A percentile compares a stretch with the other conserved stretches of the same genome.
Conservation (phyloP, 2,113 vertebrate species). For the Plecotus auritus region DNA sequence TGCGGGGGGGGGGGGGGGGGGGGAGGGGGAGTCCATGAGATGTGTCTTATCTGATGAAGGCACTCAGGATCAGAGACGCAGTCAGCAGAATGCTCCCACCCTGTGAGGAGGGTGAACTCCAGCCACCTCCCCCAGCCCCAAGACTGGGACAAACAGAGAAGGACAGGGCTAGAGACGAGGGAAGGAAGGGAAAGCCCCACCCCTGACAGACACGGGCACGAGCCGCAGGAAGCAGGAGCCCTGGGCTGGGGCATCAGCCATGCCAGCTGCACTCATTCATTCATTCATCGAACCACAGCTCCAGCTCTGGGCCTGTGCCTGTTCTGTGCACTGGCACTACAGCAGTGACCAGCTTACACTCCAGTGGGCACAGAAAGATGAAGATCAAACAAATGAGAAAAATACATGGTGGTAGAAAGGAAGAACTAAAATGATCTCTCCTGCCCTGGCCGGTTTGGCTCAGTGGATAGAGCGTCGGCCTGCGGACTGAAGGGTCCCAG, state of each 20-base stretch:
- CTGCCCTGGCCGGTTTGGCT: too few relatives aligned
- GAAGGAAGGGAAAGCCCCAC: not conserved
- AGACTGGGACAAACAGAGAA: not conserved
- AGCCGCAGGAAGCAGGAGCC: too few relatives aligned
- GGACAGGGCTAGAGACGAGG: not conserved
- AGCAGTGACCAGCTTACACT: not conserved
- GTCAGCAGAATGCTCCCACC: not conserved
- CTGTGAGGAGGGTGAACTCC: not conserved
- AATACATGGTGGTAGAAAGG: not conserved
- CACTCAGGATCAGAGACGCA: not conserved
- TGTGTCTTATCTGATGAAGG: not conserved
- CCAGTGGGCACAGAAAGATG: not conserved
- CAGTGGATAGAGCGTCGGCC: too few relatives aligned
- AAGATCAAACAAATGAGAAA: not conserved
- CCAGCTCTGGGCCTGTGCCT: not conserved
- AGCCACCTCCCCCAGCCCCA: not conserved
- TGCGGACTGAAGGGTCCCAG: too few relatives aligned
- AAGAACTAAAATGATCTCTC: not conserved
- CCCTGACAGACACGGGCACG: rapidly evolving
- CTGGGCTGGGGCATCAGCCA: not conserved
- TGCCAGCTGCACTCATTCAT: not conserved
- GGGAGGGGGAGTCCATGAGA: not conserved
- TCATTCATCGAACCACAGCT: not conserved
- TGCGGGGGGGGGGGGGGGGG: rapidly evolving
- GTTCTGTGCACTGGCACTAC: not conserved